These are phyloP conservation scores for Platichthys stellatus DNA, from an alignment of 2,113 vertebrate genomes.

Conservation along the genomic window DNA sequence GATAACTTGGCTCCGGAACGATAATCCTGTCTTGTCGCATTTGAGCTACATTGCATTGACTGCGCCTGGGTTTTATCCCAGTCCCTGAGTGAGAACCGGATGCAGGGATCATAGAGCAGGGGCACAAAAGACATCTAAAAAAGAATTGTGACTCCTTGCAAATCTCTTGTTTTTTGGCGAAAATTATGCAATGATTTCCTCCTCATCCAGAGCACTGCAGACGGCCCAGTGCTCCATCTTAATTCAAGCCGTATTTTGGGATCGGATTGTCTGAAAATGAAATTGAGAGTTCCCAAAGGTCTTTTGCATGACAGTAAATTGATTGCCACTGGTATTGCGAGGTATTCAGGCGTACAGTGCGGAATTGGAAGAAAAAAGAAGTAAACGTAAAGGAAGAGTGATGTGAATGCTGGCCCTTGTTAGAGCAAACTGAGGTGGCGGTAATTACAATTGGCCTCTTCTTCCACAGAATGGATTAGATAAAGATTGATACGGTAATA, in stretches of 20 bases:
- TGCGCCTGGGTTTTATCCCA: conserved; percentile 5
- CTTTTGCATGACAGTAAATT: conserved; percentile 47
- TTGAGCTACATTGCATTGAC: conserved; percentile 4
- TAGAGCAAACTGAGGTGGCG: conserved; percentile 39
- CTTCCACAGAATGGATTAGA: conserved; percentile 53
- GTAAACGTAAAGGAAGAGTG: conserved; percentile 26
- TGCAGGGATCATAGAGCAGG: conserved; percentile 22
- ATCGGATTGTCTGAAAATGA: conserved; percentile 40
- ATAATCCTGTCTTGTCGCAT: conserved; percentile 41
- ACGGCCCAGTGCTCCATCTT: conserved; percentile 15
- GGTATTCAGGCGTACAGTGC: conserved; percentile 21
- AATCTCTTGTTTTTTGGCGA: conserved; percentile 31
- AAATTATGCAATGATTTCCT: conserved; percentile 3
- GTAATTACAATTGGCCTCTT: conserved; percentile 57
- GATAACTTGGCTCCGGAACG: background rate
- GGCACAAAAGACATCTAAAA: conserved; percentile 34
- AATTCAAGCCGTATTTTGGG: conserved; percentile 37
- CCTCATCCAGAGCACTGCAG: conserved; percentile 5
- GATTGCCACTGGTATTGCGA: conserved; percentile 49
- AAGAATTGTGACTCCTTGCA: conserved; percentile 19
- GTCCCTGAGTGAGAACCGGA: conserved; percentile 8
- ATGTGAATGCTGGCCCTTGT: conserved; percentile 33
- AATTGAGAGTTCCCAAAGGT: conserved; percentile 20
- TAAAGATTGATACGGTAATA: conserved; percentile 65
- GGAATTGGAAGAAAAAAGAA: conserved; percentile 8